phyloP scores from a whole-genome alignment of 2,888 invertebrate genomes.

The Tyria jacobaeae region DNA sequence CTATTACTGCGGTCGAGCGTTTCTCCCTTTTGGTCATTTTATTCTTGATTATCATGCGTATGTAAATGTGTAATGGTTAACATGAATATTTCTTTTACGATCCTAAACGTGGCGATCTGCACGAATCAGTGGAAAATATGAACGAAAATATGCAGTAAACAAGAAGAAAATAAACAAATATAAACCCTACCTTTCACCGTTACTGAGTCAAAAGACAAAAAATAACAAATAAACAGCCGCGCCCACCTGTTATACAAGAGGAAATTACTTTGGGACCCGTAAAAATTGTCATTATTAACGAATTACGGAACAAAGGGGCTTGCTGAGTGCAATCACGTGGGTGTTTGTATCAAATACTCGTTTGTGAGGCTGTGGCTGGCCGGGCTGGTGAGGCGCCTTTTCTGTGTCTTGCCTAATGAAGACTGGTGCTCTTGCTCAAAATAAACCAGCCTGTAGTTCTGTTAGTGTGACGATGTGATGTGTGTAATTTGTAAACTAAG shows the following conservation, averaged over 20 bases:
- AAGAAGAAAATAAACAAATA: constrained; percentile 28
- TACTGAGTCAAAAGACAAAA: constrained; percentile 28
- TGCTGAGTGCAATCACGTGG: constrained; percentile 37
- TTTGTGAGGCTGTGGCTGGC: constrained; percentile 30
- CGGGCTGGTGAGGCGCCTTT: background rate
- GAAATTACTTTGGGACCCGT: constrained; percentile 42
- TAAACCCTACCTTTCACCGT: constrained; percentile 20
- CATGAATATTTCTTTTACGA: constrained; percentile 7
- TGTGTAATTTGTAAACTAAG: too few species aligned
- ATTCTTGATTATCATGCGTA: too few species aligned
- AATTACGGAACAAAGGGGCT: constrained; percentile 49
- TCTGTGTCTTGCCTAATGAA: too few species aligned
- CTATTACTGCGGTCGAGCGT: too few species aligned
- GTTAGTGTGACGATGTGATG: too few species aligned
- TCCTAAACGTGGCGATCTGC: background rate
- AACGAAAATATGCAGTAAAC: constrained; percentile 17
- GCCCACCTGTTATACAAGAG: constrained; percentile 27
- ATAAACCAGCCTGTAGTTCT: too few species aligned
- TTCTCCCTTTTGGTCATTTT: too few species aligned
- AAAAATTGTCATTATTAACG: constrained; percentile 49
- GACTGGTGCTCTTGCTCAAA: too few species aligned
- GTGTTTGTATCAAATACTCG: constrained; percentile 45
- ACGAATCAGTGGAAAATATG: constrained; percentile 3
- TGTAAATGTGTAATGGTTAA: too few species aligned
- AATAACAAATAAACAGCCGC: constrained; percentile 38